phyloP scores from a whole-genome alignment of 2,797 vertebrate species.

The Mus spretus region DNA sequence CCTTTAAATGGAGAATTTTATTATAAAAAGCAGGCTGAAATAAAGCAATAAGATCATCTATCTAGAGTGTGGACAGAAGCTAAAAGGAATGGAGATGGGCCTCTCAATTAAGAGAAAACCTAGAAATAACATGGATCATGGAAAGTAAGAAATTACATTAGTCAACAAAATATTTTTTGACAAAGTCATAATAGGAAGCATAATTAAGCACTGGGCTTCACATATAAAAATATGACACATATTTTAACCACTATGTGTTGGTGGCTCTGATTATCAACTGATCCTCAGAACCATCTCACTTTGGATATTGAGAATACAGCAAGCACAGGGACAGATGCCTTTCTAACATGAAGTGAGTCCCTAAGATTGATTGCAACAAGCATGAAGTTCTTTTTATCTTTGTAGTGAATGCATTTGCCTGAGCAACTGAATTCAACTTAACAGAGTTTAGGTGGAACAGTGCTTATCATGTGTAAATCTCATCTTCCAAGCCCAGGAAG shows the following conservation, averaged over 20 bases:
- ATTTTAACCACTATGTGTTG: neutral
- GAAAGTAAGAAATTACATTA: neutral
- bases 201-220: neutral
- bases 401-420: neutral
- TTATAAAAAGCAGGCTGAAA: neutral
- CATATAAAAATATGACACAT: neutral
- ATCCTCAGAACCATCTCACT: too few species aligned
- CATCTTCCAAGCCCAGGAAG: neutral
- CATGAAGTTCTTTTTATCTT: neutral
- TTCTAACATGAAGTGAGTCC: too few species aligned
- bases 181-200: neutral
- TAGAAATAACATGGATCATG: neutral
- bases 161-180: neutral
- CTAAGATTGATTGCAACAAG: neutral
- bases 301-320: neutral
- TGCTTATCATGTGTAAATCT: neutral
- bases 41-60: neutral
- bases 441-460: neutral
- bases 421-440: neutral
- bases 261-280: neutral
- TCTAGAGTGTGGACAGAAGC: neutral
- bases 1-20: neutral
- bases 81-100: neutral
- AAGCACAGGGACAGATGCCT: neutral
- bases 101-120: neutral